Percentiles rank a stretch among this genome's conserved stretches.
phyloP scores from a whole-genome alignment of 2,888 invertebrate genomes.

The Drosophila quinaria region DNA sequence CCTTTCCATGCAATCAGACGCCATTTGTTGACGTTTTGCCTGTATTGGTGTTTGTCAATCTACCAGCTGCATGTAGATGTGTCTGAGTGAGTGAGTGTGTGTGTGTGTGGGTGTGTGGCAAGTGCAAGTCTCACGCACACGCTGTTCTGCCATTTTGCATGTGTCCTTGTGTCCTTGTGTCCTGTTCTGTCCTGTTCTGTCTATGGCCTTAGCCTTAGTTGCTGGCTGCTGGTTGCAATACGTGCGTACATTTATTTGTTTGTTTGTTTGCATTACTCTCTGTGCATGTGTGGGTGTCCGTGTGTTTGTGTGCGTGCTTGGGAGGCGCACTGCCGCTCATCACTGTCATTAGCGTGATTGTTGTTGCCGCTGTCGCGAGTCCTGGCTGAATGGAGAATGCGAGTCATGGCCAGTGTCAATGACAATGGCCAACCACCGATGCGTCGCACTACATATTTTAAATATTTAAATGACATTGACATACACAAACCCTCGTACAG shows the following conservation, averaged over 20 bases:
- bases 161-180: conserved; percentile 14
- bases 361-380: conserved; percentile 33
- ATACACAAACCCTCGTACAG: neutral
- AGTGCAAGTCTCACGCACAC: conserved; percentile 35
- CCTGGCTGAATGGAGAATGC: neutral
- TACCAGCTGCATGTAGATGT: conserved; percentile 26
- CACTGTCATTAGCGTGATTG: conserved; percentile 78
- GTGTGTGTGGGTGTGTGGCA: conserved; percentile 28
- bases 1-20: conserved; percentile 72
- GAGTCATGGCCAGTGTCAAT: conserved; percentile 35
- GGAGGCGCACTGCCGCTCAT: conserved; percentile 62
- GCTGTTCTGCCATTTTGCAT: conserved; percentile 34
- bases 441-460: conserved; percentile 55
- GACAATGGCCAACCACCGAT: conserved; percentile 35
- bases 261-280: conserved; percentile 43
- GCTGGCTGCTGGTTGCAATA: conserved; percentile 20
- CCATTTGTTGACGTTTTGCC: conserved; percentile 72
- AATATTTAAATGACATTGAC: conserved; percentile 70
- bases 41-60: conserved; percentile 60
- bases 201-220: conserved; percentile 34
- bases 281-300: conserved; percentile 28
- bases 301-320: conserved; percentile 59
- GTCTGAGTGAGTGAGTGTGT: conserved; percentile 7
- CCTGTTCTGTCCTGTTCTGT: conserved; percentile 15
- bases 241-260: conserved; percentile 52